phyloP scores from a whole-genome alignment of 2,113 vertebrate species.

The Gymnogyps californianus region DNA sequence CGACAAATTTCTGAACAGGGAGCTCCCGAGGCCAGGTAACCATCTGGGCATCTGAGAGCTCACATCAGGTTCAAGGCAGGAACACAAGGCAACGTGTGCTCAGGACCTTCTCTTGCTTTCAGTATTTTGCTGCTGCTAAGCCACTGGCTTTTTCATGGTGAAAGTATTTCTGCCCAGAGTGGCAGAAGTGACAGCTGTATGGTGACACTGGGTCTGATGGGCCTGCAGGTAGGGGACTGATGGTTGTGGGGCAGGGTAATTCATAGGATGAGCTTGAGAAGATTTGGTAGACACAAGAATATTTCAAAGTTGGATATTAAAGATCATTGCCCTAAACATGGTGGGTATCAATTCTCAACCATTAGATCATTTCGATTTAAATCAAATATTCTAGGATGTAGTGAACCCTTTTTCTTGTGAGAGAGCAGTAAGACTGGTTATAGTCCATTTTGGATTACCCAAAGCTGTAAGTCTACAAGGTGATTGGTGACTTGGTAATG shows the following conservation, averaged over 20 bases:
- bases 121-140: not conserved
- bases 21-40: not conserved
- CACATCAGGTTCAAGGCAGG: not conserved
- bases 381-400: not conserved
- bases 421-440: not conserved
- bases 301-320: not conserved
- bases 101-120: not conserved
- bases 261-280: not conserved
- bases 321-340: not conserved
- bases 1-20: not conserved
- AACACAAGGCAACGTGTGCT: accelerated
- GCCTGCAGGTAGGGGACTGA: not conserved
- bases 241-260: not conserved
- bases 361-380: not conserved
- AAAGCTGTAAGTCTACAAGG: not conserved
- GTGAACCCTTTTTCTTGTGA: not conserved
- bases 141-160: not conserved
- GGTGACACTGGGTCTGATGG: not conserved
- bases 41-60: not conserved
- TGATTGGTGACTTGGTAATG: not conserved
- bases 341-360: not conserved
- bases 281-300: not conserved
- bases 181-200: not conserved
- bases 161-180: not conserved
- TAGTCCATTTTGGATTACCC: not conserved